phyloP scores from a whole-genome alignment of 2,113 vertebrate genomes.

The Salvator merianae region DNA sequence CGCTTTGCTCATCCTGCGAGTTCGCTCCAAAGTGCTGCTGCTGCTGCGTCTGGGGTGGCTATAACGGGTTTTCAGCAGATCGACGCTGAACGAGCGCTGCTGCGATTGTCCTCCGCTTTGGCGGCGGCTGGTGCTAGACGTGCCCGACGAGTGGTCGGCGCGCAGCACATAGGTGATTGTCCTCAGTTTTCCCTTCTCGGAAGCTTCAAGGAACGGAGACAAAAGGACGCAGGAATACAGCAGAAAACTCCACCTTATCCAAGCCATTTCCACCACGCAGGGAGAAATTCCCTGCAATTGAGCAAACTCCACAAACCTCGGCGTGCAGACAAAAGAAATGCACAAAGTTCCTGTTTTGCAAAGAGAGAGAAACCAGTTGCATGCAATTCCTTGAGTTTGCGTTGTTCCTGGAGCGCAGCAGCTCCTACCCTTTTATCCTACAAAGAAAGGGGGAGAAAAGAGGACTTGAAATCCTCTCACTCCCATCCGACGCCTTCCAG shows the following conservation, averaged over 20 bases:
- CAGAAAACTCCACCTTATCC: slow-evolving; percentile 78
- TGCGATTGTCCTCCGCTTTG: slow-evolving; percentile 60
- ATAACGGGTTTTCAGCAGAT: slow-evolving; percentile 76
- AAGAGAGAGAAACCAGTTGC: background rate
- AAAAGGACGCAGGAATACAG: slow-evolving; percentile 70
- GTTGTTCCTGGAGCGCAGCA: background rate
- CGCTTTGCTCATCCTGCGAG: slow-evolving; percentile 82
- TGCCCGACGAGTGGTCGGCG: slow-evolving; percentile 73
- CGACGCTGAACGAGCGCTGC: slow-evolving; percentile 79
- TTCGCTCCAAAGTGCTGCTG: slow-evolving; percentile 79
- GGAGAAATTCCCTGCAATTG: slow-evolving; percentile 1
- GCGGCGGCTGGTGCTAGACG: slow-evolving; percentile 63
- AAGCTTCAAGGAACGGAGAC: slow-evolving; percentile 64
- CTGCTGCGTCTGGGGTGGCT: slow-evolving; percentile 47
- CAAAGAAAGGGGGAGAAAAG: background rate
- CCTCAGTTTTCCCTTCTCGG: slow-evolving; percentile 79
- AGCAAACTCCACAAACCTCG: background rate
- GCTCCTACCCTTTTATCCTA: slow-evolving; percentile 10
- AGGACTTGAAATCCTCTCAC: background rate
- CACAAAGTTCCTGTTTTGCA: background rate
- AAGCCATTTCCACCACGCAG: slow-evolving; percentile 78
- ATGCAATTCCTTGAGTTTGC: slow-evolving; percentile 2
- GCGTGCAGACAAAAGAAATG: slow-evolving; percentile 3
- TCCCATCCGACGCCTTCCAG: slow-evolving; percentile 29
- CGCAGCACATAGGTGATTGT: slow-evolving; percentile 86